Percentiles rank a stretch among this genome's conserved stretches.
These are phyloP conservation scores for Anabas testudineus DNA, from an alignment of 2,797 vertebrate genomes.

Conservation along the genomic window DNA sequence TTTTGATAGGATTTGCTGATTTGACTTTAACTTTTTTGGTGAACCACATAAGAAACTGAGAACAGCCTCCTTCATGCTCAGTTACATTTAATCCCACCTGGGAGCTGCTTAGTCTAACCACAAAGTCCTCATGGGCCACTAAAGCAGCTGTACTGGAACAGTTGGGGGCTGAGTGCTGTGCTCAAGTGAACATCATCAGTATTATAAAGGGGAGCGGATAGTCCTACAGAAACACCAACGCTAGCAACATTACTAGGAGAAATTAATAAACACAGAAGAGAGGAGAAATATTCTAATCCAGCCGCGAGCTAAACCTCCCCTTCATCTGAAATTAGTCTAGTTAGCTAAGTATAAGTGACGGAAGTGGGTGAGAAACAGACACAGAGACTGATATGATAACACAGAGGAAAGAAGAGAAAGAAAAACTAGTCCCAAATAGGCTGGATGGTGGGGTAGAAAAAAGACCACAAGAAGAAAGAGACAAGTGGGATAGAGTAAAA, in stretches of 20 bases:
- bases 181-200: slow-evolving; percentile 14
- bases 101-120: slow-evolving; percentile 43
- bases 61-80: slow-evolving; percentile 51
- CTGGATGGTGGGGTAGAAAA: neutral
- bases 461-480: neutral
- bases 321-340: slow-evolving; percentile 30
- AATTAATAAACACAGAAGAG: neutral
- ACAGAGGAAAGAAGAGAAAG: neutral
- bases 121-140: slow-evolving; percentile 28
- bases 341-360: slow-evolving; percentile 41
- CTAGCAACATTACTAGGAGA: neutral
- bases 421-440: neutral
- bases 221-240: neutral
- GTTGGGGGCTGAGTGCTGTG: neutral
- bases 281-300: neutral
- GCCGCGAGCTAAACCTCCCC: slow-evolving; percentile 2
- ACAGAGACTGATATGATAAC: slow-evolving; percentile 10
- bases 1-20: slow-evolving; percentile 18
- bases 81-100: slow-evolving; percentile 46
- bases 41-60: slow-evolving; percentile 33
- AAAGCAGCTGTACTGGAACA: slow-evolving; percentile 28
- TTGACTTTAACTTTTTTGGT: slow-evolving; percentile 27
- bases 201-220: slow-evolving; percentile 3
- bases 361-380: slow-evolving; percentile 23
- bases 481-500: neutral